These are phyloP conservation scores for Drosophila lutescens DNA, from an alignment of 2,888 invertebrate species.

Conservation along the genomic window DNA sequence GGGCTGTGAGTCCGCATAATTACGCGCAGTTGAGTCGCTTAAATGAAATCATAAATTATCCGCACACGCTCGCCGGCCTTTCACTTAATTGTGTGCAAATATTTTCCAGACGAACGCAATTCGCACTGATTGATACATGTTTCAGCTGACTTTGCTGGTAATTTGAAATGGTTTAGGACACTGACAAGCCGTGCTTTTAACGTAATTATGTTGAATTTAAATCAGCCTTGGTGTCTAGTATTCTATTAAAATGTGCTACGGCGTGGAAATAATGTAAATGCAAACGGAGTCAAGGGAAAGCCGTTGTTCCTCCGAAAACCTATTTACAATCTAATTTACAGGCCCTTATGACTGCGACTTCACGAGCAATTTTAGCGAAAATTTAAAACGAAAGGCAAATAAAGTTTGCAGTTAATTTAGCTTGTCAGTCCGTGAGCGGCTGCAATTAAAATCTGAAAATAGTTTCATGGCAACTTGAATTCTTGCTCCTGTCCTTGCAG, in stretches of 20 bases:
- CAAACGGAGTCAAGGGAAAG: not conserved
- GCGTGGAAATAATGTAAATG: constrained; percentile 1
- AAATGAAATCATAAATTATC: constrained; percentile 79
- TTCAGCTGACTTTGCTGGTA: constrained; percentile 6
- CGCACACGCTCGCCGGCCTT: constrained; percentile 50
- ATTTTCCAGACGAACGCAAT: constrained; percentile 59
- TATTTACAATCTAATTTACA: not conserved
- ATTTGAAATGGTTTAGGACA: constrained; percentile 17
- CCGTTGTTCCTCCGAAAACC: not conserved
- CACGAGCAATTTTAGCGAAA: constrained; percentile 41
- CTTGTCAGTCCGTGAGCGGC: constrained; percentile 48
- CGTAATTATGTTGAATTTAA: not conserved
- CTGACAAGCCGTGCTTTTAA: constrained; percentile 2
- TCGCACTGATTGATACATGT: constrained; percentile 57
- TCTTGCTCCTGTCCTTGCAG: constrained; percentile 33
- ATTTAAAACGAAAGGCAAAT: constrained; percentile 54
- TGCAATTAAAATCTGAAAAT: constrained; percentile 70
- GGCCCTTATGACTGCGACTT: not conserved
- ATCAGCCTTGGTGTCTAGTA: not conserved
- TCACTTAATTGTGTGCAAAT: constrained; percentile 72
- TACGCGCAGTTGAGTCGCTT: constrained; percentile 73
- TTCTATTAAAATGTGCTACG: not conserved
- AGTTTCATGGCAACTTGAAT: constrained; percentile 63
- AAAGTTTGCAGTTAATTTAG: constrained; percentile 64
- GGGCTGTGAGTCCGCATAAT: constrained; percentile 61